Evolutionary conservation across 2,113 vertebrate species (phyloP).

Genomic region (Trematocara macrostoma): DNA sequence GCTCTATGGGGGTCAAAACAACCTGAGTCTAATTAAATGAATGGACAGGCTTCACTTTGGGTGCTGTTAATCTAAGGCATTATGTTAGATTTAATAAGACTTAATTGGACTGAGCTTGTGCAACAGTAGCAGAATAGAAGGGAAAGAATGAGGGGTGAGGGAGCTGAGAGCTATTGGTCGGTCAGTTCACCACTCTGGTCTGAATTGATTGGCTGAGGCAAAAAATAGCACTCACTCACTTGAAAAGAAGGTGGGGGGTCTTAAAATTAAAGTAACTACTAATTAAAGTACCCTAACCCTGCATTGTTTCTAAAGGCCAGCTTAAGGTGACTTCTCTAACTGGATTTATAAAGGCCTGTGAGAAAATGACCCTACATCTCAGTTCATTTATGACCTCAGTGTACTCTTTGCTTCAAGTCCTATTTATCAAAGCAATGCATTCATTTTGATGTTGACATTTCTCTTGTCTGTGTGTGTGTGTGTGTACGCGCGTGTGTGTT

Average conservation of each 20-base stretch:
- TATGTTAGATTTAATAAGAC: background rate
- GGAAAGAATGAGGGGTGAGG: background rate
- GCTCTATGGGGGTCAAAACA: constrained; percentile 4
- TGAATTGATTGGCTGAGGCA: background rate
- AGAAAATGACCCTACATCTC: background rate
- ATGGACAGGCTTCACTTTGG: background rate
- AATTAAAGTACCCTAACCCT: background rate
- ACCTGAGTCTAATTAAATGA: background rate
- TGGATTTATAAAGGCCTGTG: background rate
- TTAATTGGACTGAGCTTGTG: background rate
- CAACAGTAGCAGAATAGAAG: background rate
- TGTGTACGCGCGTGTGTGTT: background rate
- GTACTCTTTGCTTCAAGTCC: background rate
- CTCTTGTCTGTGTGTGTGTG: background rate
- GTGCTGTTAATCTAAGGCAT: constrained; percentile 17
- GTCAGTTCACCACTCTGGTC: background rate
- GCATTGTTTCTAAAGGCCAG: background rate
- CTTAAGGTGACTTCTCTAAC: background rate
- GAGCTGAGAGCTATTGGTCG: background rate
- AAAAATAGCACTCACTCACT: background rate
- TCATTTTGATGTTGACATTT: background rate
- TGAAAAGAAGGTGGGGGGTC: background rate
- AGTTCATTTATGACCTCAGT: background rate
- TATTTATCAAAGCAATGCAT: background rate
- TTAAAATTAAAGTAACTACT: background rate